Percentiles rank a stretch among this genome's conserved stretches.
These are phyloP conservation scores for Deilephila porcellus DNA, from an alignment of 2,888 invertebrate species.

Conservation along the genomic window DNA sequence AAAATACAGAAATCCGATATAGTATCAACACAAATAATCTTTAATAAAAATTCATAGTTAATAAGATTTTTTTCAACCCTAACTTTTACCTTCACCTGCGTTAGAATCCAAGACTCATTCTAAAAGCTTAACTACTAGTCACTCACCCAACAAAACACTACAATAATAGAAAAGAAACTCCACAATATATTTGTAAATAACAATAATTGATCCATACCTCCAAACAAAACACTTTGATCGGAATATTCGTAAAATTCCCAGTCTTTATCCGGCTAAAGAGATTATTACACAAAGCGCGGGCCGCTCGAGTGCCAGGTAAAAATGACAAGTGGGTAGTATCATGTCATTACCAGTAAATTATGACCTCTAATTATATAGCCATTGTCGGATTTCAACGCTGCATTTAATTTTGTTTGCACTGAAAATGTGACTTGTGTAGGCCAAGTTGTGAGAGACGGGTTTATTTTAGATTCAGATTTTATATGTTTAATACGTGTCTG, in stretches of 20 bases:
- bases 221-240: constrained; percentile 30
- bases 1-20: no score
- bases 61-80: no score
- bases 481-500: no score
- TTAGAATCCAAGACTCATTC: no score
- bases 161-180: no score
- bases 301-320: constrained; percentile 57
- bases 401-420: constrained; percentile 77
- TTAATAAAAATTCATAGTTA: no score
- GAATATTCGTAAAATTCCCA: constrained; percentile 27
- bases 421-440: constrained; percentile 48
- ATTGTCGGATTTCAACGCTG: constrained; percentile 74
- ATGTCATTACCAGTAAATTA: constrained; percentile 65
- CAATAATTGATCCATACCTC: not conserved
- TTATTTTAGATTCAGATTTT: not conserved
- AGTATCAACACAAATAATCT: no score
- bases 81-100: no score
- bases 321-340: constrained; percentile 55
- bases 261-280: constrained; percentile 40
- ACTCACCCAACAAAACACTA: no score
- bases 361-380: constrained; percentile 77
- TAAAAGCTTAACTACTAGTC: no score
- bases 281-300: constrained; percentile 31
- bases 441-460: constrained; percentile 38
- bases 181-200: not conserved